These are phyloP conservation scores for Pseudomyrmex pallidus DNA, from an alignment of 1,140 invertebrate genomes.

Conservation along the genomic window DNA sequence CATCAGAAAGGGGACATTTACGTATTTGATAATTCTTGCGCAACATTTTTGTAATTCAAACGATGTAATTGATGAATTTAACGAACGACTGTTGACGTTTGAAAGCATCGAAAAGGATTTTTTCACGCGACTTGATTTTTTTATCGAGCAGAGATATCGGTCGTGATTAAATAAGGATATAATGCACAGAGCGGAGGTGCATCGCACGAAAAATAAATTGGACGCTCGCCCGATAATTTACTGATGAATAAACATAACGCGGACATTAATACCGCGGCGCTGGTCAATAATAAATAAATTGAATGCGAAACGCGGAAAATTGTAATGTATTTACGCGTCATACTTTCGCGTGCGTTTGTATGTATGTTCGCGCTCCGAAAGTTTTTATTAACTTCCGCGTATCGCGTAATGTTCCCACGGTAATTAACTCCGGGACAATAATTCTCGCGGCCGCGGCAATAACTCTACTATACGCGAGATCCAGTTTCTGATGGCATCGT, in stretches of 20 bases:
- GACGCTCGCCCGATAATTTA: constrained; percentile 59
- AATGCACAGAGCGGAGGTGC: constrained; percentile 24
- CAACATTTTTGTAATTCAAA: background rate
- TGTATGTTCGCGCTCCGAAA: constrained; percentile 59
- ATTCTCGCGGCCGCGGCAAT: constrained; percentile 88
- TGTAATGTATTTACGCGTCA: constrained; percentile 63
- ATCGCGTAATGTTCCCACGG: constrained; percentile 60
- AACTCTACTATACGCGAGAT: constrained; percentile 82
- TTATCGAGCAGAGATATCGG: constrained; percentile 29
- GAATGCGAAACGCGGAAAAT: constrained; percentile 62
- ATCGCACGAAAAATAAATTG: constrained; percentile 61
- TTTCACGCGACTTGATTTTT: constrained; percentile 40
- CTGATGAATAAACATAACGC: constrained; percentile 62
- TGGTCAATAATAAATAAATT: constrained; percentile 64
- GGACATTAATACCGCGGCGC: constrained; percentile 52
- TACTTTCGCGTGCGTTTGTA: constrained; percentile 55
- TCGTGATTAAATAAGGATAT: constrained; percentile 53
- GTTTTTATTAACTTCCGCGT: constrained; percentile 64
- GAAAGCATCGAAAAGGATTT: constrained; percentile 3
- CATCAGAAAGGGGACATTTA: too few relatives aligned
- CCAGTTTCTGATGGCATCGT: constrained; percentile 75
- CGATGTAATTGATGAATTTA: background rate
- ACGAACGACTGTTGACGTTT: background rate
- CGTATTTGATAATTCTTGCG: too few relatives aligned
- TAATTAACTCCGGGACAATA: constrained; percentile 60